Evolutionary conservation across 2,888 invertebrate genomes (phyloP).

Genomic region (Pachydiplax longipennis): DNA sequence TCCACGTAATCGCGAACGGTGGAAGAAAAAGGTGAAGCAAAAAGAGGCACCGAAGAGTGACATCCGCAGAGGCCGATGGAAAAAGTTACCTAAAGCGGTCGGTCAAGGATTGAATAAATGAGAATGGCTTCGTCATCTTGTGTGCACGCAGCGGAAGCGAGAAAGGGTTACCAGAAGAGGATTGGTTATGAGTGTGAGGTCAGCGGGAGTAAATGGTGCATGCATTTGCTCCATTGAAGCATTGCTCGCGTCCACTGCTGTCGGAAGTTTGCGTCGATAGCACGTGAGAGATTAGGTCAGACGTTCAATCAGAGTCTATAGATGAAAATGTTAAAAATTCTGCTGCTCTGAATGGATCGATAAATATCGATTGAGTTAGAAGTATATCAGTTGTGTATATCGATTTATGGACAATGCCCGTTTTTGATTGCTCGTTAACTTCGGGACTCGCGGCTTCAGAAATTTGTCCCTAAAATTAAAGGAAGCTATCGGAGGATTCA

Average conservation of each 20-base stretch:
- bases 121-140: background rate
- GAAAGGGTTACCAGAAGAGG: background rate
- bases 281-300: background rate
- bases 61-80: background rate
- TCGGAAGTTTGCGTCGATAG: background rate
- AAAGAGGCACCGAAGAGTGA: background rate
- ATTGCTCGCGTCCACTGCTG: background rate
- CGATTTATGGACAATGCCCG: no score
- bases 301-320: no score
- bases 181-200: background rate
- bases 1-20: background rate
- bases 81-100: background rate
- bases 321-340: no score
- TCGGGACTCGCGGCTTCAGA: no score
- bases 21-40: background rate
- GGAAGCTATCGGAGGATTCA: no score
- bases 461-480: no score
- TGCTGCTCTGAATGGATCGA: no score
- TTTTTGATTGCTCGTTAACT: no score
- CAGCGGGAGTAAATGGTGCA: background rate
- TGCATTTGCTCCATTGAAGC: background rate
- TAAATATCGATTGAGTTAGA: no score
- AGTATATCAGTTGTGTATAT: no score
- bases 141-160: background rate
- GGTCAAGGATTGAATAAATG: background rate